Base-by-base conservation (phyloP, 2,888 invertebrate species). In the Drosophila paranaensis region DNA sequence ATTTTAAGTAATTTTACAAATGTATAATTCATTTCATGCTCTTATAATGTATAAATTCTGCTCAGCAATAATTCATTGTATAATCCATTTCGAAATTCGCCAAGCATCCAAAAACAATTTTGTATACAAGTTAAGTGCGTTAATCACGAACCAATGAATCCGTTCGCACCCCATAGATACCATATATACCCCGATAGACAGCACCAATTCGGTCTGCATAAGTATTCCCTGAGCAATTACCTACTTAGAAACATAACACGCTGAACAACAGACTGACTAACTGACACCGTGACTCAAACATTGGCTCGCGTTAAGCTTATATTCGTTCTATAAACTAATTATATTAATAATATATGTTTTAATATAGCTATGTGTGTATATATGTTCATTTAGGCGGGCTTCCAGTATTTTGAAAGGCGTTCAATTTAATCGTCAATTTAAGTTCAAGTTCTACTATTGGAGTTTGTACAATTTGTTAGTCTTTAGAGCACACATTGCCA, bases 351-450 rank as follows among this genome's bases (percentile, higher is more conserved):
- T 74, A 60, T 63, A 68, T 54, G 27, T 55, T 55, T 40, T 54
- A 27, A 55, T 57, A 60, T 61, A 69, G 46, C 46, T 66, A 70
- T 67, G 51, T 73, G 66, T 73, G 61, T 74, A 53, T 68, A 70
- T 68, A 70, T 81, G 67, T 74, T 71, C 9, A 48, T 64, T 65
- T 79, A 82, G 81, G 81, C 81, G 81, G 81, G 84, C 64, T 63
- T 72, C 57, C 67, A 64, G 67, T 77, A 46, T 46, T 74, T 64
- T 69, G 48, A 77, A 82, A 72, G 82, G 72, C 71, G 4, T 56
- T 68, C n/a, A 62, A 63, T 69, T 67, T 14, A 43, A 65, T 72
- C 50, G 53, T 66, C 54, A 63, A 33, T 33, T 33, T 33, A 33
- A 74, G 45, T 33, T 64, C 55, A 60, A 74, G 45, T 35, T 62